A percentile compares a stretch with the other conserved stretches of the same genome.
phyloP scores from a whole-genome alignment of 2,113 vertebrate genomes.

The Gorsachius goisagi region DNA sequence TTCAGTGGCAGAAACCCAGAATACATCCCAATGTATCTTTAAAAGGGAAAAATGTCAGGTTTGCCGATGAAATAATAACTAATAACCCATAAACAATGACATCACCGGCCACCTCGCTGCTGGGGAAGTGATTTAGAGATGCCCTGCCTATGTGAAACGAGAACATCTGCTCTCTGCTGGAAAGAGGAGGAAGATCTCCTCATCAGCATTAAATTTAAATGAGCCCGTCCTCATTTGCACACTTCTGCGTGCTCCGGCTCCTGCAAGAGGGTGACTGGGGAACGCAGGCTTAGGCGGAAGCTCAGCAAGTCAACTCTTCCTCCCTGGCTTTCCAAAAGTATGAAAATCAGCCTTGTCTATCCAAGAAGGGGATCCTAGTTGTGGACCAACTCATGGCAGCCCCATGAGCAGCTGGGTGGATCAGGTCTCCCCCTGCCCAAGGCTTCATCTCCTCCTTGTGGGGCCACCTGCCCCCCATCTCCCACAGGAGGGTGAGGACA shows the following conservation, averaged over 20 bases:
- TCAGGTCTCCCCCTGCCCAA: not conserved
- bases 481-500: accelerated
- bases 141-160: not conserved
- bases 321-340: not conserved
- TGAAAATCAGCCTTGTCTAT: not conserved
- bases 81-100: conserved; percentile 53
- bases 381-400: accelerated
- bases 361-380: not conserved
- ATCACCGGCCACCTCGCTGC: not conserved
- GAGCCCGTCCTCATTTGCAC: conserved; percentile 62
- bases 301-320: not conserved
- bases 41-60: conserved; percentile 53
- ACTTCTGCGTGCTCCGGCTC: conserved; percentile 14
- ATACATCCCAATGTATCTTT: not conserved
- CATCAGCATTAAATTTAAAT: conserved; percentile 77
- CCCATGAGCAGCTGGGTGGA: accelerated
- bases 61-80: conserved; percentile 23
- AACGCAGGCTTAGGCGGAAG: not conserved
- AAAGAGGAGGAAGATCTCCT: conserved; percentile 68
- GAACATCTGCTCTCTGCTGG: conserved; percentile 70
- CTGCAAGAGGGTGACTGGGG: conserved; percentile 20
- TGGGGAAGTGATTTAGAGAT: conserved; percentile 58
- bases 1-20: not conserved
- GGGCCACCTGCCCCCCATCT: accelerated
- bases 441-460: accelerated